A percentile compares a stretch with the other conserved stretches of the same genome.
Conservation (phyloP, 2,113 vertebrate genomes). For the Trogon melanurus region DNA sequence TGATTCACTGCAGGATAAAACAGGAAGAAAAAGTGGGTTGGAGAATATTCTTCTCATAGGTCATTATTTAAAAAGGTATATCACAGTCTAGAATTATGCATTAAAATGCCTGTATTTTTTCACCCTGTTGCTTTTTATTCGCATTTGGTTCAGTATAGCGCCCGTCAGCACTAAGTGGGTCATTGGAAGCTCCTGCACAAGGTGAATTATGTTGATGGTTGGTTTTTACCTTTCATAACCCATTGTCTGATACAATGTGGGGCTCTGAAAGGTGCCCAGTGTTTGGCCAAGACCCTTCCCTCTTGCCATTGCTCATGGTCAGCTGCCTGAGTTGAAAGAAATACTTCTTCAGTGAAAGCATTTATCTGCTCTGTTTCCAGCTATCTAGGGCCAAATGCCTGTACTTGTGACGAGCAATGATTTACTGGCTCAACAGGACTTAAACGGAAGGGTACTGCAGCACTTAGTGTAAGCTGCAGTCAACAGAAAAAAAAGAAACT, state of each 20-base stretch:
- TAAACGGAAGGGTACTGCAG: neutral
- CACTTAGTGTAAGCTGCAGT: neutral
- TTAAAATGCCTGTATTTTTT: neutral
- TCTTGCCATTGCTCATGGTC: neutral
- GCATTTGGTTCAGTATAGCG: neutral
- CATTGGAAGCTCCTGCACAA: neutral
- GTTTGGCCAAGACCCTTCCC: neutral
- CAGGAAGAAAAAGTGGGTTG: neutral
- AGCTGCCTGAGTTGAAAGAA: neutral
- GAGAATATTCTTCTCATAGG: neutral
- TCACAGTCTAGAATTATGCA: neutral
- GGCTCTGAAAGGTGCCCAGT: rapidly evolving
- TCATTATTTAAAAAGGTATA: neutral
- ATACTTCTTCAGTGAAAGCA: neutral
- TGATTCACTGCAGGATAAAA: neutral
- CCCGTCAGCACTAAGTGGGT: neutral
- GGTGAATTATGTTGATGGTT: neutral
- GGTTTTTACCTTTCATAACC: neutral
- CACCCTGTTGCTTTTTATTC: neutral
- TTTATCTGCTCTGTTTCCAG: neutral
- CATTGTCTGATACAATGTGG: rapidly evolving
- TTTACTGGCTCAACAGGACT: neutral
- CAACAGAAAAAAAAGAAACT: neutral
- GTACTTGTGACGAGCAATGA: neutral
- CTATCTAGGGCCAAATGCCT: neutral